These are phyloP conservation scores for Heterohyrax brucei DNA, from an alignment of 2,797 vertebrate species.

Conservation along the genomic window DNA sequence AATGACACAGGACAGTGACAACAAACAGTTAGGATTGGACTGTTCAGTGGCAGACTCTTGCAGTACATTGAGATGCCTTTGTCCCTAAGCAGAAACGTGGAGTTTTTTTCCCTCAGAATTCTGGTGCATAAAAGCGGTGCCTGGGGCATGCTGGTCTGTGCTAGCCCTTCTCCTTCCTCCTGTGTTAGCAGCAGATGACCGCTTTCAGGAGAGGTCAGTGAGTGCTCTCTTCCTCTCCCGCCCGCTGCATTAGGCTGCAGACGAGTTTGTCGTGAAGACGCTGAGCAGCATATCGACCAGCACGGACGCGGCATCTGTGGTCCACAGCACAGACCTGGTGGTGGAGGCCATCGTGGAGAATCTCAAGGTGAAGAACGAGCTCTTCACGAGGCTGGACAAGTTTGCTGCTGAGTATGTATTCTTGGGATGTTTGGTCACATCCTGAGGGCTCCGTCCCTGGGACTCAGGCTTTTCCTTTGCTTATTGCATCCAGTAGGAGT, in stretches of 20 bases:
- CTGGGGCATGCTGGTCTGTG: not conserved
- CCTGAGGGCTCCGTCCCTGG: not conserved
- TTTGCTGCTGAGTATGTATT: constrained; percentile 94
- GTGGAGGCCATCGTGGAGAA: constrained; percentile 99
- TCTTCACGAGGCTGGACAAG: constrained; percentile 96
- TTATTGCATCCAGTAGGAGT: constrained; percentile 8
- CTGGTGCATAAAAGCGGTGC: not conserved
- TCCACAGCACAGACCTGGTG: constrained; percentile 95
- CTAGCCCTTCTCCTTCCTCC: not conserved
- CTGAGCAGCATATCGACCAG: constrained; percentile 93
- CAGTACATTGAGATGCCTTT: not conserved
- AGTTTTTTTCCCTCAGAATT: constrained; percentile 16
- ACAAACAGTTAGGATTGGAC: too few species aligned
- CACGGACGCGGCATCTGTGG: constrained; percentile 93
- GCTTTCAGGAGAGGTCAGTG: not conserved
- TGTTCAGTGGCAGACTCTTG: not conserved
- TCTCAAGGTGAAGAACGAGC: constrained; percentile 94
- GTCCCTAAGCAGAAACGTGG: not conserved
- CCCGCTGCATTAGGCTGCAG: constrained; percentile 92
- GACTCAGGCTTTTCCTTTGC: not conserved
- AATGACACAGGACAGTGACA: accelerated
- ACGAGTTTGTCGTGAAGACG: constrained; percentile 95
- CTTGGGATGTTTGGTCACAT: accelerated
- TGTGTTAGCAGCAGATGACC: not conserved
- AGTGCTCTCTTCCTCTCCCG: not conserved